phyloP scores from a whole-genome alignment of 2,888 invertebrate species.

The Plagodis pulveraria region DNA sequence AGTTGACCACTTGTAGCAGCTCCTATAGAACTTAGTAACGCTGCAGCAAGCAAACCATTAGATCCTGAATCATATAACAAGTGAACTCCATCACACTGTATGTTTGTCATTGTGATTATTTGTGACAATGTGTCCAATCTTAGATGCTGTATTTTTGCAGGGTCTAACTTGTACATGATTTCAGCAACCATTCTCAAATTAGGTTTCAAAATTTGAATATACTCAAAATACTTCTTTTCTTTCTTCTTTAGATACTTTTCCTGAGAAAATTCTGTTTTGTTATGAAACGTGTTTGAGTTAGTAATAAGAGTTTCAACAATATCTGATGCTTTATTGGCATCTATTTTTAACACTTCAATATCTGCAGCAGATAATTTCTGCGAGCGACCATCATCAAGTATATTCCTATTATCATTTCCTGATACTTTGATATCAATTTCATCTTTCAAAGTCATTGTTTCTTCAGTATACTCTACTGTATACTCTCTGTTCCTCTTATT shows the following conservation, averaged over 20 bases:
- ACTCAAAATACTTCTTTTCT: slow-evolving; percentile 96
- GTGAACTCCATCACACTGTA: slow-evolving; percentile 91
- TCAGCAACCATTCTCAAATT: slow-evolving; percentile 92
- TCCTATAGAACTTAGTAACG: slow-evolving; percentile 92
- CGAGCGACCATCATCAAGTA: slow-evolving; percentile 91
- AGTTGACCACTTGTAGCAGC: slow-evolving; percentile 86
- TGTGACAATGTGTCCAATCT: slow-evolving; percentile 96
- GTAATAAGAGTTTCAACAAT: slow-evolving; percentile 95
- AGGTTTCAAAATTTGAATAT: slow-evolving; percentile 91
- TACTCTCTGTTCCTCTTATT: slow-evolving; percentile 84
- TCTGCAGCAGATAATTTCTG: slow-evolving; percentile 94
- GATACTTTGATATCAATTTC: slow-evolving; percentile 87
- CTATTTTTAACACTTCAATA: slow-evolving; percentile 91
- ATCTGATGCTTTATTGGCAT: slow-evolving; percentile 90
- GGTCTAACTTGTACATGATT: slow-evolving; percentile 92
- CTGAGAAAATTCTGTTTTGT: slow-evolving; percentile 96
- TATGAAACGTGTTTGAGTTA: slow-evolving; percentile 95
- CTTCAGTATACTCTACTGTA: slow-evolving; percentile 80
- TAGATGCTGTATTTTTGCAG: slow-evolving; percentile 90
- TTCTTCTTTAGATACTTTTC: slow-evolving; percentile 98
- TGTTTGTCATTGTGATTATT: slow-evolving; percentile 92
- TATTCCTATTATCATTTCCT: slow-evolving; percentile 93
- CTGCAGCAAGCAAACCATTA: slow-evolving; percentile 93
- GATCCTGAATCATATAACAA: slow-evolving; percentile 95
- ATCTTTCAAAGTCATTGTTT: slow-evolving; percentile 77